Evolutionary conservation across 1,140 invertebrate genomes (phyloP).

Genomic region (Saccostrea glomerata): DNA sequence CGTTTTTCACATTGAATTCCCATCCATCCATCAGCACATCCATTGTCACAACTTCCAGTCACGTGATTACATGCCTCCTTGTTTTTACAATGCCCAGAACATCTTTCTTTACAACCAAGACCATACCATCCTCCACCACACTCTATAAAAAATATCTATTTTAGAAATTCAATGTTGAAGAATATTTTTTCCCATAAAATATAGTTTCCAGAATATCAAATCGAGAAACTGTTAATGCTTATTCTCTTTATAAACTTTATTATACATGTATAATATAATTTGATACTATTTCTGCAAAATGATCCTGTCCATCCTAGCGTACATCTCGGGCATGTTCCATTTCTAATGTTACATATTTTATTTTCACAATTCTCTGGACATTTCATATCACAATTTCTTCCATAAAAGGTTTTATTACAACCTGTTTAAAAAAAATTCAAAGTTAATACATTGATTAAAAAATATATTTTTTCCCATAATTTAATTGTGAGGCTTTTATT

Average conservation of each 20-base stretch:
- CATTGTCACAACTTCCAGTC: background rate
- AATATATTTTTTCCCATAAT: too few species aligned
- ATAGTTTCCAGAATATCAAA: background rate
- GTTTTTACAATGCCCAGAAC: background rate
- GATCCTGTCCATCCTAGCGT: background rate
- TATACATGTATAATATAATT: background rate
- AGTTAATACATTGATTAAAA: too few species aligned
- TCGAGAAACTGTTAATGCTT: background rate
- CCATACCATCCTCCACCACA: background rate
- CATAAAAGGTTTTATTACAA: background rate
- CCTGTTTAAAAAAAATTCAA: background rate
- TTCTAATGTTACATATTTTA: background rate
- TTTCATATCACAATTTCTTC: background rate
- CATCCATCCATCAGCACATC: background rate
- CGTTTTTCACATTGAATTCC: background rate
- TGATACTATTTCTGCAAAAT: background rate
- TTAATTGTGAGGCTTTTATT: too few species aligned
- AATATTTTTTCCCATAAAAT: background rate
- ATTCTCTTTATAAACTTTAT: background rate
- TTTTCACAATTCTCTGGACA: background rate
- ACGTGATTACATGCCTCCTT: background rate
- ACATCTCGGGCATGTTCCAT: background rate
- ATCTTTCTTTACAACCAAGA: background rate
- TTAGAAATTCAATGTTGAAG: background rate
- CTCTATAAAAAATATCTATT: background rate